phyloP scores from a whole-genome alignment of 1,140 invertebrate genomes.

The Drosophila malerkotliana region DNA sequence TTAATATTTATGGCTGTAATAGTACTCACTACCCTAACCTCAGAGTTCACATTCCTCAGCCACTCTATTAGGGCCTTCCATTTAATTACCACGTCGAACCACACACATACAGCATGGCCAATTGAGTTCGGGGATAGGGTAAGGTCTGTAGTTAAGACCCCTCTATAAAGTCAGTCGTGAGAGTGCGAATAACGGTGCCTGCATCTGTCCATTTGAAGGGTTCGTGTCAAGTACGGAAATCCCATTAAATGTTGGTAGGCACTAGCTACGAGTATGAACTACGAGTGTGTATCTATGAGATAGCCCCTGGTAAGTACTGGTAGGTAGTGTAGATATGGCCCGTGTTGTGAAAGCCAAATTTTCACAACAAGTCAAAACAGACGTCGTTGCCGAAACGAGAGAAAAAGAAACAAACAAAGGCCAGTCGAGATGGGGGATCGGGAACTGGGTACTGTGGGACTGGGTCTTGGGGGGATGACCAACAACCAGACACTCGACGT shows the following conservation, averaged over 20 bases:
- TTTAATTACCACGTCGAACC: slow-evolving; percentile 58
- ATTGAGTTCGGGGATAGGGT: slow-evolving; percentile 54
- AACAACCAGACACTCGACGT: slow-evolving; percentile 25
- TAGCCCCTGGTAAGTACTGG: too few relatives aligned
- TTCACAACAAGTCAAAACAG: slow-evolving; percentile 80
- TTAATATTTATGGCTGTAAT: too few relatives aligned
- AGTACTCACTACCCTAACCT: too few relatives aligned
- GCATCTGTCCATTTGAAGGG: slow-evolving; percentile 59
- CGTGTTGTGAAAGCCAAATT: slow-evolving; percentile 77
- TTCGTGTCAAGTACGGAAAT: slow-evolving; percentile 78
- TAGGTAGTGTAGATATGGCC: too few relatives aligned
- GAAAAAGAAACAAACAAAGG: slow-evolving; percentile 53
- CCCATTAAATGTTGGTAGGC: slow-evolving; percentile 74
- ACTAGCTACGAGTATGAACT: neutral
- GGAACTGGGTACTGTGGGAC: too few relatives aligned
- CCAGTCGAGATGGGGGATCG: slow-evolving; percentile 18
- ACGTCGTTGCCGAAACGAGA: slow-evolving; percentile 24
- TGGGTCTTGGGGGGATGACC: neutral
- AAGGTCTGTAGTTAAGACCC: neutral
- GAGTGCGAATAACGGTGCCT: slow-evolving; percentile 25
- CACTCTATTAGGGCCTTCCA: slow-evolving; percentile 11
- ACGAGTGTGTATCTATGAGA: slow-evolving; percentile 5
- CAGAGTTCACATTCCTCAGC: too few relatives aligned
- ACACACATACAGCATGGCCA: slow-evolving; percentile 48
- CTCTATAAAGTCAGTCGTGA: neutral